Evolutionary conservation across 2,888 invertebrate genomes (phyloP), one percentile per base, ranked within the genome.

Genomic region (Cosmorhoe ocellata): DNA sequence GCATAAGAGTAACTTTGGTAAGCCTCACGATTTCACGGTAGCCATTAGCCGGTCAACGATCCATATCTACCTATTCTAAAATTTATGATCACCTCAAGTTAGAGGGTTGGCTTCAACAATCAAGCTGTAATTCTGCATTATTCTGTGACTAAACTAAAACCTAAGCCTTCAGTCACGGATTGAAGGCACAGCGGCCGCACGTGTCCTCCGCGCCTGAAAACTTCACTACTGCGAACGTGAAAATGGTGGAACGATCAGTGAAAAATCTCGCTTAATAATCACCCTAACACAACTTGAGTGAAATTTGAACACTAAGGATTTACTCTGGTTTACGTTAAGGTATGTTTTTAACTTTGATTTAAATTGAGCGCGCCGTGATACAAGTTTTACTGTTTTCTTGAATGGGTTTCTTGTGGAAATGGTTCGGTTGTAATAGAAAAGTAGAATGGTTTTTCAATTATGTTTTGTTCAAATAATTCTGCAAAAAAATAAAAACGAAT

Each of bases 211-310:
- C 8, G 30, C 7, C 26, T 13, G 36, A 32, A 51, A 51, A 51
- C 51, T 51, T 51, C 46, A 34, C 22, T 13, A 40, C 18, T 1
- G 6, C 40, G 22, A 10, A 8, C 28, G 37, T 24, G 46, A 38
- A 51, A 42, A 45, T 51, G 47, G 22, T 39, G 18, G 30, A 13
- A 22, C 28, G 18, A 46, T 12, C 13, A n/a, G 46, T 46, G 32
- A 26, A 26, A 27, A 41, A 34, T 32, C 18, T 9, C 14, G 32
- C 28, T 27, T 36, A 48, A 37, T 37, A 32, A 37, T 42, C 18
- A n/a, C n/a, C n/a, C 1, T 14, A 24, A 7, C 7, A 24, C 7
- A 3, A 26, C n/a, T 48, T 38, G 6, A 41, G 42, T 43, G 12
- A 10, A 28, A 26, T 38, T 34, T 27, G 10, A 31, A 34, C 30